Evolutionary conservation across 2,797 vertebrate species (phyloP).

Genomic region (Cyclopterus lumpus): DNA sequence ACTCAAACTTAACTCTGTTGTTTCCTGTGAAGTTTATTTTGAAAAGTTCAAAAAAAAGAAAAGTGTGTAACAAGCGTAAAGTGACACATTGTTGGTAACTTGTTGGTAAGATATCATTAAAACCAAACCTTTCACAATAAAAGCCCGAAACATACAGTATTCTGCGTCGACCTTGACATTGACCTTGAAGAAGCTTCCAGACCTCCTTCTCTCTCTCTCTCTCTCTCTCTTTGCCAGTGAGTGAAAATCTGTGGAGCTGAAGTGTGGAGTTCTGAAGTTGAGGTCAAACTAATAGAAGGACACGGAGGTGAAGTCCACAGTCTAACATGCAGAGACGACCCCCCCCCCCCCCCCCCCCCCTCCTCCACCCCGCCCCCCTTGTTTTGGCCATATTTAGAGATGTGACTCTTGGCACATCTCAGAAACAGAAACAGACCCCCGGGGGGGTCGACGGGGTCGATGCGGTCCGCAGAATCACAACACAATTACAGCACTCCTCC

Average conservation of each 20-base stretch:
- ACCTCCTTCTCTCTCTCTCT: conserved; percentile 53
- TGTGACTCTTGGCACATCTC: conserved; percentile 73
- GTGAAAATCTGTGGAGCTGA: conserved; percentile 84
- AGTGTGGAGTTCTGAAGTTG: conserved; percentile 78
- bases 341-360: conserved; percentile 26
- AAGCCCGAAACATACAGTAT: not conserved
- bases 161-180: conserved; percentile 37
- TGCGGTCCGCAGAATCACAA: conserved; percentile 63
- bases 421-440: conserved; percentile 39
- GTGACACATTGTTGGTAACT: too few species aligned
- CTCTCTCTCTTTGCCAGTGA: conserved; percentile 64
- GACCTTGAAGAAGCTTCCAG: conserved; percentile 26
- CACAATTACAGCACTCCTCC: conserved; percentile 79
- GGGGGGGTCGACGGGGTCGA: conserved; percentile 60
- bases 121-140: not conserved
- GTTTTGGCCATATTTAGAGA: conserved; percentile 74
- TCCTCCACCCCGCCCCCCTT: conserved; percentile 25
- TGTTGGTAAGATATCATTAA: too few species aligned
- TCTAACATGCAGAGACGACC: conserved; percentile 64
- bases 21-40: too few species aligned
- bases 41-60: too few species aligned
- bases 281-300: conserved; percentile 81
- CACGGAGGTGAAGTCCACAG: conserved; percentile 70
- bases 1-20: too few species aligned
- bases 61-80: too few species aligned